Evolutionary conservation across 2,797 vertebrate species (phyloP).

Genomic region (Apodemus agrarius): DNA sequence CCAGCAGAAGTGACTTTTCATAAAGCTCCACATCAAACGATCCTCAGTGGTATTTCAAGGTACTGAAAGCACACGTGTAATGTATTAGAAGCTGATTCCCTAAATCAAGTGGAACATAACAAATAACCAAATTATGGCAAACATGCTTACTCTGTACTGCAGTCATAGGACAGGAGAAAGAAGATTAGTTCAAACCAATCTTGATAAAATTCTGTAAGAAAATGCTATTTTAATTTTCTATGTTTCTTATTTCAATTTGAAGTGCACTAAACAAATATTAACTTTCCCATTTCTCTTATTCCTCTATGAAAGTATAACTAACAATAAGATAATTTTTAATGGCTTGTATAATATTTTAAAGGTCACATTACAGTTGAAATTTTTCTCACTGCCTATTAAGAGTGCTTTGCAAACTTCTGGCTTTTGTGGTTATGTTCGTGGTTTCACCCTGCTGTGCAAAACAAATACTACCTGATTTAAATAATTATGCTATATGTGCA

Average conservation of each 20-base stretch:
- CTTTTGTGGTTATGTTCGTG: conserved; percentile 33
- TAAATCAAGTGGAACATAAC: not conserved
- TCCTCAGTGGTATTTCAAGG: not conserved
- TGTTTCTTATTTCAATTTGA: conserved; percentile 39
- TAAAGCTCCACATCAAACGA: not conserved
- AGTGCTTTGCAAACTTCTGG: conserved; percentile 8
- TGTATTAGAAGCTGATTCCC: not conserved
- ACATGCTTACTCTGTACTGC: not conserved
- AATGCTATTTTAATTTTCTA: conserved; percentile 31
- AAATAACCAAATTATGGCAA: not conserved
- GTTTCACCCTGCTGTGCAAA: conserved; percentile 6
- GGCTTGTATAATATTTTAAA: not conserved
- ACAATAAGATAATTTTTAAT: conserved; percentile 40
- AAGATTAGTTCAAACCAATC: not conserved
- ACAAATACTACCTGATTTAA: conserved; percentile 26
- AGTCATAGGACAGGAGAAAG: not conserved
- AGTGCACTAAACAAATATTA: conserved; percentile 31
- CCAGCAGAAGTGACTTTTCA: conserved; percentile 2
- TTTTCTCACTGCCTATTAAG: conserved; percentile 44
- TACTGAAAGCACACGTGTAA: not conserved
- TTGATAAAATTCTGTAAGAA: not conserved
- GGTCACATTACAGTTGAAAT: conserved; percentile 55
- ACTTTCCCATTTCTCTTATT: conserved; percentile 66
- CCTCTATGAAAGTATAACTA: conserved; percentile 56
- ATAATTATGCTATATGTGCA: not conserved